Conservation (phyloP, 2,113 vertebrate genomes). For the Macrotis lagotis region DNA sequence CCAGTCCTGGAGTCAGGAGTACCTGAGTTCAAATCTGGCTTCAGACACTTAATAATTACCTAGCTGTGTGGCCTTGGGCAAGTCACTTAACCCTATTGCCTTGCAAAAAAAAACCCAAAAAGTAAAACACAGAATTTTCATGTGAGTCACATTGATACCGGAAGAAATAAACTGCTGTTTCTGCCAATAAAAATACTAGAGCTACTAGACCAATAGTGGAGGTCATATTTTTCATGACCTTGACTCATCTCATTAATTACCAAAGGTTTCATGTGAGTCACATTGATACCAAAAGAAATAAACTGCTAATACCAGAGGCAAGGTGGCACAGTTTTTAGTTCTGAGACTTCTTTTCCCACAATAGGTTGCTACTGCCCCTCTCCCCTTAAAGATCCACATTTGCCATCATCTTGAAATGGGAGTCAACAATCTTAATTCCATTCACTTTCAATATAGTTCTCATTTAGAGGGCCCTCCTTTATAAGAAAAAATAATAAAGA, state of each 20-base stretch:
- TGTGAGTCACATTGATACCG: no score
- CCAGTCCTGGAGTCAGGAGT: no score
- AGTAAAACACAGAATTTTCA: no score
- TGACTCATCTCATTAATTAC: conserved; percentile 85
- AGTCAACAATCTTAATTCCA: neutral
- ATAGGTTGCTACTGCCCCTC: neutral
- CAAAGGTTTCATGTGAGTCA: conserved; percentile 65
- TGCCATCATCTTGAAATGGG: neutral
- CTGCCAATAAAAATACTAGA: conserved; percentile 80
- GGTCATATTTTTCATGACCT: conserved; percentile 88
- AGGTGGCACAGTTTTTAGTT: conserved; percentile 72
- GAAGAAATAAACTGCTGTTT: no score
- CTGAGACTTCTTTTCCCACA: conserved; percentile 23
- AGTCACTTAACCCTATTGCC: no score
- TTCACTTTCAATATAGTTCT: neutral
- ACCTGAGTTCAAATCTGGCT: no score
- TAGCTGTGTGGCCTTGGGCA: no score
- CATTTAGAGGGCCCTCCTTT: neutral
- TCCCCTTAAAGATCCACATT: neutral
- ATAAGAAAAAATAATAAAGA: neutral
- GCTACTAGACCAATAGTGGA: conserved; percentile 90
- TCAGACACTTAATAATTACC: no score
- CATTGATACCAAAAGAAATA: conserved; percentile 74
- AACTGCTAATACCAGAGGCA: conserved; percentile 73
- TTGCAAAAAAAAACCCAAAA: no score